phyloP scores from a whole-genome alignment of 2,797 vertebrate species.

The Poeciliopsis turneri region DNA sequence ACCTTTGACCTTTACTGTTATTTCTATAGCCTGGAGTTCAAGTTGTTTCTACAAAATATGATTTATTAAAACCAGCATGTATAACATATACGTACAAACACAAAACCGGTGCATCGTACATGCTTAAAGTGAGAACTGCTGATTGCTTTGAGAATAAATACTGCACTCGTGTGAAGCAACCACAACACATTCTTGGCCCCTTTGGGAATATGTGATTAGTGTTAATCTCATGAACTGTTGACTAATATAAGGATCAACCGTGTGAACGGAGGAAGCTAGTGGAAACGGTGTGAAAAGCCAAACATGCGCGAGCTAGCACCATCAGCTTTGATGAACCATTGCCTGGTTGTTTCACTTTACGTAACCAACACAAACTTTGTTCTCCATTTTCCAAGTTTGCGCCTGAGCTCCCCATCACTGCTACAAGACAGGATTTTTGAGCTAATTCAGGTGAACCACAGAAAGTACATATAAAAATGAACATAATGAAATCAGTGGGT shows the following conservation, averaged over 20 bases:
- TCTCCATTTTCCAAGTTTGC: neutral
- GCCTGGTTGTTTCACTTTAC: neutral
- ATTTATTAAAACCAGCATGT: conserved; percentile 77
- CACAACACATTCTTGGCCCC: conserved; percentile 44
- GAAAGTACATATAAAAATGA: neutral
- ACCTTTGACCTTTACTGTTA: neutral
- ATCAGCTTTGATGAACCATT: neutral
- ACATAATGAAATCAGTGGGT: neutral
- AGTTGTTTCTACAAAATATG: conserved; percentile 72
- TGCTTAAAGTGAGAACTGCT: conserved; percentile 47
- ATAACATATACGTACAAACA: conserved; percentile 37
- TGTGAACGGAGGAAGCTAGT: neutral
- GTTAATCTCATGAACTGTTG: conserved; percentile 1
- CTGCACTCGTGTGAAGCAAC: conserved; percentile 39
- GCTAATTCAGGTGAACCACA: neutral
- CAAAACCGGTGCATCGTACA: conserved; percentile 45
- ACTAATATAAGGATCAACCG: neutral
- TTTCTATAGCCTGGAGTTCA: conserved; percentile 16
- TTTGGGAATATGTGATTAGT: conserved; percentile 24
- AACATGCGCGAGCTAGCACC: conserved; percentile 1
- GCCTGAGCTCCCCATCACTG: neutral
- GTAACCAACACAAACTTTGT: neutral
- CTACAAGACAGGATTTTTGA: neutral
- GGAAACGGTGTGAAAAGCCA: conserved; percentile 14
- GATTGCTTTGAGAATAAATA: conserved; percentile 51